These are phyloP conservation scores for Platygyra sinensis DNA, from an alignment of 64 coral and sea anemone genomes.

Conservation along the genomic window DNA sequence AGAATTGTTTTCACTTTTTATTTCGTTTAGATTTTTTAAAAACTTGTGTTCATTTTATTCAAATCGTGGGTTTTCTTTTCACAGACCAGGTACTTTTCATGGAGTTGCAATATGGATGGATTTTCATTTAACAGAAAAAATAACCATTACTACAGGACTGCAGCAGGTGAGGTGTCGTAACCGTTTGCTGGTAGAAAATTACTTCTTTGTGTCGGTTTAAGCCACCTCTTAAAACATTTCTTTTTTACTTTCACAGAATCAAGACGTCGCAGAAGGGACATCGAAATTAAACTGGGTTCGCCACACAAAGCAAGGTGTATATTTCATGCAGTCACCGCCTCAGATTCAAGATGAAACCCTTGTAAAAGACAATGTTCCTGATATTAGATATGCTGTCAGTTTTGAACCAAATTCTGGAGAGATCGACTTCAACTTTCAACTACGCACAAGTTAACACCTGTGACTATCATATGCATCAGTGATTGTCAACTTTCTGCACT, in stretches of 20 bases:
- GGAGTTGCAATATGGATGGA: conserved; percentile 94
- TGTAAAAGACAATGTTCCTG: background rate
- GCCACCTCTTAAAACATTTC: no score
- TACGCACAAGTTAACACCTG: background rate
- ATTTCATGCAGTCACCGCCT: conserved; percentile 65
- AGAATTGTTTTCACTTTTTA: background rate
- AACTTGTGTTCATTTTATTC: background rate
- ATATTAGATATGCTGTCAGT: conserved; percentile 50
- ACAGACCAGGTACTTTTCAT: conserved; percentile 73
- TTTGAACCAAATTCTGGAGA: conserved; percentile 80
- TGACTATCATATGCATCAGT: no score
- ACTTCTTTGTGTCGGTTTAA: background rate
- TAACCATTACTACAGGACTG: conserved; percentile 78
- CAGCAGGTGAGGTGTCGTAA: conserved; percentile 36
- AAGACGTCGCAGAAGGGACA: background rate
- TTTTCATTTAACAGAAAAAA: conserved; percentile 73
- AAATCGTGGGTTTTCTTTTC: background rate
- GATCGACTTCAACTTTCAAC: conserved; percentile 71
- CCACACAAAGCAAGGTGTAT: conserved; percentile 93
- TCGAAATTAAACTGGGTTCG: conserved; percentile 70
- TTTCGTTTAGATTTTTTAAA: background rate
- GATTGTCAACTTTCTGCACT: no score
- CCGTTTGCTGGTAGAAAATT: background rate
- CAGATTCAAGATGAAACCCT: conserved; percentile 17
- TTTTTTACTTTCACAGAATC: background rate